A percentile compares a stretch with the other conserved stretches of the same genome.
These are phyloP conservation scores for Anisognathus igniventris DNA, from an alignment of 2,797 vertebrate species.

Conservation along the genomic window DNA sequence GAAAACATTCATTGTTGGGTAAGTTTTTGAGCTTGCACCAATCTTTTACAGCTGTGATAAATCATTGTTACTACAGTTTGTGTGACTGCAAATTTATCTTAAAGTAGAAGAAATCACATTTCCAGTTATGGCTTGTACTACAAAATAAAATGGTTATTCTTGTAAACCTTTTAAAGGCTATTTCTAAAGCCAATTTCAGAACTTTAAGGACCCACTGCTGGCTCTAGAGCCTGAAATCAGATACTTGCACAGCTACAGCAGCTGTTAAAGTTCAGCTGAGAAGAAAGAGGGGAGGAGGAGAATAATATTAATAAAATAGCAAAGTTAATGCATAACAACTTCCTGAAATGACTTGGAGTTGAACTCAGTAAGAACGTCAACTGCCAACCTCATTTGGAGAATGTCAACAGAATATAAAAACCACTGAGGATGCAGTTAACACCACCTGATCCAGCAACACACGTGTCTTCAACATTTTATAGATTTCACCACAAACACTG, in stretches of 20 bases:
- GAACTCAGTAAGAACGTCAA: not conserved
- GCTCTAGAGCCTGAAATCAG: not conserved
- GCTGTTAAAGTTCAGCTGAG: not conserved
- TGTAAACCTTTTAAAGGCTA: not conserved
- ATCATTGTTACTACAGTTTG: not conserved
- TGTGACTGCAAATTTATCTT: not conserved
- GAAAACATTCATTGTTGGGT: not conserved
- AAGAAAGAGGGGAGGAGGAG: not conserved
- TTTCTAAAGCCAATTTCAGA: not conserved
- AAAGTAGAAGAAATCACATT: not conserved
- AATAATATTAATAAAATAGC: not conserved
- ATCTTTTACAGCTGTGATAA: slow-evolving; percentile 16
- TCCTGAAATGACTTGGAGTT: not conserved
- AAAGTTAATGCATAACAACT: not conserved
- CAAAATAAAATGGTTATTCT: not conserved
- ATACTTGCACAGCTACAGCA: not conserved
- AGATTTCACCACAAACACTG: not conserved
- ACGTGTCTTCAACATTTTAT: not conserved
- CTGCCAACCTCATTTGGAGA: not conserved
- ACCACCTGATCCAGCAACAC: not conserved
- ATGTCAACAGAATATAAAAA: not conserved
- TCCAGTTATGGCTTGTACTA: not conserved
- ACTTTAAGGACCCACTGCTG: not conserved
- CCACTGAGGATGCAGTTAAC: not conserved
- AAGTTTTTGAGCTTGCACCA: not conserved